phyloP scores from a whole-genome alignment of 2,797 vertebrate species.

The Enteromius treurensis region DNA sequence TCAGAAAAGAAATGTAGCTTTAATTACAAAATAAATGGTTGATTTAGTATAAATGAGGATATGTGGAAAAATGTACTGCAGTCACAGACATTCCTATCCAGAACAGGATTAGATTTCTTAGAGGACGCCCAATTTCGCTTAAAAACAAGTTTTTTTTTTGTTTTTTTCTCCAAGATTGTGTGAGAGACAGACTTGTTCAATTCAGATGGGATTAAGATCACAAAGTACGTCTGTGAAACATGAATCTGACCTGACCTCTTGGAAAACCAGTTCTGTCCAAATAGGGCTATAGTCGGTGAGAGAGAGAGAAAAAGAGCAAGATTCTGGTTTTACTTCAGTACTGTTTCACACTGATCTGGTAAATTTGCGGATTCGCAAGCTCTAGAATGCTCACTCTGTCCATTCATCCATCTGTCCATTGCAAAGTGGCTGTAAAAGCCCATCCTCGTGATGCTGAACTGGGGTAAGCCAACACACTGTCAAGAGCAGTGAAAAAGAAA shows the following conservation, averaged over 20 bases:
- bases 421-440: constrained; percentile 40
- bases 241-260: constrained; percentile 10
- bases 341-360: not conserved
- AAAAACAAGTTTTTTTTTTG: not conserved
- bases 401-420: constrained; percentile 19
- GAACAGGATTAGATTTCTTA: constrained; percentile 4
- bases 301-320: constrained; percentile 1
- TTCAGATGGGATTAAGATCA: not conserved
- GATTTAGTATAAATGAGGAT: not conserved
- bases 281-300: not conserved
- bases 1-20: not conserved
- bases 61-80: not conserved
- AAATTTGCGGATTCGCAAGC: constrained; percentile 7
- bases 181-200: constrained; percentile 9
- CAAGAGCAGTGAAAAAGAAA: constrained; percentile 28
- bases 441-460: constrained; percentile 39
- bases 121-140: not conserved
- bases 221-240: constrained; percentile 13
- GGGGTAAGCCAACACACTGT: constrained; percentile 27
- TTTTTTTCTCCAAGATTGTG: not conserved
- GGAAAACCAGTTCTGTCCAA: constrained; percentile 23
- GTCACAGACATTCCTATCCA: constrained; percentile 12
- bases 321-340: constrained; percentile 11
- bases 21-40: not conserved
- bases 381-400: not conserved